Percentiles rank a stretch among this genome's conserved stretches.
phyloP scores from a whole-genome alignment of 23 tunicate species.

The Pegea sp. region DNA sequence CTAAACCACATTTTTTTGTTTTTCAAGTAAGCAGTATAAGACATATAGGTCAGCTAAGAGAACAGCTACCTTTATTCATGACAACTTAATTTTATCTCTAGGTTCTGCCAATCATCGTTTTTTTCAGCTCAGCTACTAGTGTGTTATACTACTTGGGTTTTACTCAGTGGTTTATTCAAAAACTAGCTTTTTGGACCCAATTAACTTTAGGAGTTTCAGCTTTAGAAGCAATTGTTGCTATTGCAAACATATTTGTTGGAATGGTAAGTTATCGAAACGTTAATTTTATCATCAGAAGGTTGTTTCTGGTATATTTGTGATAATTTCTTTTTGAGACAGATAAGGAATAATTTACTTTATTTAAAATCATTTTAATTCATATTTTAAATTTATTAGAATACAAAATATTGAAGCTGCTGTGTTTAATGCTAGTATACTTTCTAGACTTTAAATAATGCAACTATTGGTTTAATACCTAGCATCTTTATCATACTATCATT shows the following conservation, averaged over 20 bases:
- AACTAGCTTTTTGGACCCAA: constrained; percentile 43
- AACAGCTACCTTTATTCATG: background rate
- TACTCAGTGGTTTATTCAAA: constrained; percentile 81
- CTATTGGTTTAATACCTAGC: no score
- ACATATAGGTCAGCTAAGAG: no score
- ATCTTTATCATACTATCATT: no score
- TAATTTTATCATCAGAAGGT: no score
- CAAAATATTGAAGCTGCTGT: no score
- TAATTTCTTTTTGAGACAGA: no score
- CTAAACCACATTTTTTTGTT: constrained; percentile 19
- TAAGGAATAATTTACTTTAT: no score
- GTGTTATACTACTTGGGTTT: constrained; percentile 62
- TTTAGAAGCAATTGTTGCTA: constrained; percentile 55
- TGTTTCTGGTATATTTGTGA: no score
- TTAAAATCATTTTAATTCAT: no score
- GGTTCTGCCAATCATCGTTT: constrained; percentile 66
- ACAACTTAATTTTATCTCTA: background rate
- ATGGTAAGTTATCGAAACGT: constrained; percentile 30
- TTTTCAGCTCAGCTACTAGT: constrained; percentile 39
- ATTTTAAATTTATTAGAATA: no score
- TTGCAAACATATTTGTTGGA: constrained; percentile 85
- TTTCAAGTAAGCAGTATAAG: constrained; percentile 35
- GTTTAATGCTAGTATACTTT: no score
- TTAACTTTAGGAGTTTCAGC: constrained; percentile 50
- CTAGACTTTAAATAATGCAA: no score